A percentile compares a stretch with the other conserved stretches of the same genome.
phyloP scores from a whole-genome alignment of 2,797 vertebrate genomes.

The Pseudochromis fuscus region DNA sequence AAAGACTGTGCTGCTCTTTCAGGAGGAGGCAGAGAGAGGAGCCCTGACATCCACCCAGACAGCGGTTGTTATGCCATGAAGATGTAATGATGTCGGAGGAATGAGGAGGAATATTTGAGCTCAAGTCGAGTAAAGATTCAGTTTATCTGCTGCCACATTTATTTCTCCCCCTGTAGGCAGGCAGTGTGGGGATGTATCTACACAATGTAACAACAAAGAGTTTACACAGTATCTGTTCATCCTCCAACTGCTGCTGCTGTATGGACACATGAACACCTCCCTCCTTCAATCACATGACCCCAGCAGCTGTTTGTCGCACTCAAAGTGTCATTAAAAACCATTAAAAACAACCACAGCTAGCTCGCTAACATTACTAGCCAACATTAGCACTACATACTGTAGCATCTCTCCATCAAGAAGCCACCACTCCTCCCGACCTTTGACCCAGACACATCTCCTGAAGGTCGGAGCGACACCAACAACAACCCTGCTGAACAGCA shows the following conservation, averaged over 20 bases:
- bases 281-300: neutral
- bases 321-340: too few relatives aligned
- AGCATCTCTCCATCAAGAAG: too few relatives aligned
- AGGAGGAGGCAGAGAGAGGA: conserved; percentile 15
- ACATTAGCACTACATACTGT: too few relatives aligned
- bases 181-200: conserved; percentile 22
- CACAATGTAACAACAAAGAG: conserved; percentile 36
- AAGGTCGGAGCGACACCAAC: too few relatives aligned
- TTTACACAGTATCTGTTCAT: conserved; percentile 23
- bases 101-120: conserved; percentile 18
- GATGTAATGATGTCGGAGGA: conserved; percentile 38
- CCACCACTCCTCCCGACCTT: too few relatives aligned
- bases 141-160: conserved; percentile 17
- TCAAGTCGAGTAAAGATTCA: neutral
- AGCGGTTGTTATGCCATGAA: conserved; percentile 37
- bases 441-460: too few relatives aligned
- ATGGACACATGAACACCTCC: conserved; percentile 18
- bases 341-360: too few relatives aligned
- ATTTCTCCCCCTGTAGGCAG: conserved; percentile 17
- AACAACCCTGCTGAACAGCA: too few relatives aligned
- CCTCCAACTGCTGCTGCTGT: conserved; percentile 3
- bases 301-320: neutral
- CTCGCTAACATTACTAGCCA: too few relatives aligned
- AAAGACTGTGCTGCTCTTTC: conserved; percentile 77
- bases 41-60: conserved; percentile 38